Evolutionary conservation across 2,797 vertebrate species (phyloP).

Genomic region (Eremophila alpestris): DNA sequence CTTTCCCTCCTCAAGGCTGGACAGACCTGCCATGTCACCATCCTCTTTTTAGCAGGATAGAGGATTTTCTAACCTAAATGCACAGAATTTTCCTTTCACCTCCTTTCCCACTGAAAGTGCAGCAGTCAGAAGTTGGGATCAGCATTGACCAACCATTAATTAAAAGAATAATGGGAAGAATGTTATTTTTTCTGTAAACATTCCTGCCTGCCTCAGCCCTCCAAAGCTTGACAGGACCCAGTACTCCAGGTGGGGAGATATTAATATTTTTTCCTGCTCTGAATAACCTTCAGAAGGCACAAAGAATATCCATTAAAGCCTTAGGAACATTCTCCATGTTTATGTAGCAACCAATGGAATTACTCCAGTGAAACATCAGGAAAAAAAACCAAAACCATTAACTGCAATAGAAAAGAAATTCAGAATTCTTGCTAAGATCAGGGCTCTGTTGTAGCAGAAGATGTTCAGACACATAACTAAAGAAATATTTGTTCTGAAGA

Average conservation of each 20-base stretch:
- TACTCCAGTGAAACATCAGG: background rate
- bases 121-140: background rate
- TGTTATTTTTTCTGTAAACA: background rate
- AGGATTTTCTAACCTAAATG: background rate
- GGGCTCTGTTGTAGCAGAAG: background rate
- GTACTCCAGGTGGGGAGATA: background rate
- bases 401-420: background rate
- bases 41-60: background rate
- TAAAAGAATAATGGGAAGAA: background rate
- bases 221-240: background rate
- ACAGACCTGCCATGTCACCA: background rate
- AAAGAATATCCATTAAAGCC: background rate
- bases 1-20: background rate
- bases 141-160: background rate
- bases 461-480: background rate
- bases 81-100: background rate
- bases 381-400: background rate
- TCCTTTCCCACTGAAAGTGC: background rate
- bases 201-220: background rate
- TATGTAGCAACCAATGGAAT: background rate
- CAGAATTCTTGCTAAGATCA: background rate
- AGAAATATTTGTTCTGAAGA: background rate
- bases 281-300: background rate
- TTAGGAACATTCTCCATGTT: background rate
- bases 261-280: background rate